These are phyloP conservation scores for Oscheius sp. DNA, from an alignment of 2,888 invertebrate species.

Conservation along the genomic window DNA sequence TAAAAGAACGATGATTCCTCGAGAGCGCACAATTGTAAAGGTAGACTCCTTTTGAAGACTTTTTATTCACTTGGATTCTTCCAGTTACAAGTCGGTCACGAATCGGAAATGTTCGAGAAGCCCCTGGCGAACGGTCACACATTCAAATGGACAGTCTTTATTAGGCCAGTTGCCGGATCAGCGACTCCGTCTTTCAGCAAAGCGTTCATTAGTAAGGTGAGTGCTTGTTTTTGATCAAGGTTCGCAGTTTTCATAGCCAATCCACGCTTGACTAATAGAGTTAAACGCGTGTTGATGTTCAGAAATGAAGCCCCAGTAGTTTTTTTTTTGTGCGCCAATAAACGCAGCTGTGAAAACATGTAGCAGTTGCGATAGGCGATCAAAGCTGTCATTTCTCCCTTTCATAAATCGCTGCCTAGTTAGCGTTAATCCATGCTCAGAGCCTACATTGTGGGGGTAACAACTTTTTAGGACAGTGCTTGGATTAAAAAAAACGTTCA, in stretches of 20 bases:
- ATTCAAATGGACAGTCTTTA: constrained; percentile 34
- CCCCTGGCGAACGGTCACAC: constrained; percentile 18
- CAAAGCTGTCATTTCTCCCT: too few relatives aligned
- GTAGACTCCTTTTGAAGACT: neutral
- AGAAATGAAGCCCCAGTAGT: neutral
- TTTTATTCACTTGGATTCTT: neutral
- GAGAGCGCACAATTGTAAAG: constrained; percentile 33
- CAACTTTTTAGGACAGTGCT: too few relatives aligned
- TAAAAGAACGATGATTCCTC: constrained; percentile 2
- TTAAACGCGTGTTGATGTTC: neutral
- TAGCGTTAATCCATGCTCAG: too few relatives aligned
- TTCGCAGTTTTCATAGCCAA: neutral
- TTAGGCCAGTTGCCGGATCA: constrained; percentile 16
- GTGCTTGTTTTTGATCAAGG: neutral
- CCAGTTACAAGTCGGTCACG: constrained; percentile 26
- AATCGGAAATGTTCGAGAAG: constrained; percentile 19
- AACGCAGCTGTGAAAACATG: too few relatives aligned
- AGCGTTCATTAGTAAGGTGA: constrained; percentile 34
- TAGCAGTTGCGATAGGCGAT: too few relatives aligned
- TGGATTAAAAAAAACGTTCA: too few relatives aligned
- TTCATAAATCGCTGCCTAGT: too few relatives aligned
- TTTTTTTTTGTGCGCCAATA: neutral
- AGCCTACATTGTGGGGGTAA: too few relatives aligned
- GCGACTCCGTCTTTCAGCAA: constrained; percentile 7
- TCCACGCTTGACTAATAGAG: neutral